Base-by-base conservation (phyloP, 1,140 invertebrate species). In the Drosophila ficusphila region DNA sequence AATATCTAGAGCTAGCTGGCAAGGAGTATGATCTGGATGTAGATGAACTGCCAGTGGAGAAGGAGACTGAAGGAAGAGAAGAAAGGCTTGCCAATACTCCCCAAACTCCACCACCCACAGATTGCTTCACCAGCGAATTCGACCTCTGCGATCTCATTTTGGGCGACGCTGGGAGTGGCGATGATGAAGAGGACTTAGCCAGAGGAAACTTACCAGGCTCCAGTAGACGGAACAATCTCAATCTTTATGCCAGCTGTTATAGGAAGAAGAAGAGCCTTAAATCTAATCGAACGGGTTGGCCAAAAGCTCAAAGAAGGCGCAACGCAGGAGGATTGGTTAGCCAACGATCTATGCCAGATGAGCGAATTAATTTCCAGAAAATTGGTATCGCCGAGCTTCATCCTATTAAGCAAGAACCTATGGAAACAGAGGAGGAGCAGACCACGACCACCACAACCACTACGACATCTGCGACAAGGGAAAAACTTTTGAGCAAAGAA, bases 261-360 rank as follows among this genome's bases (percentile, higher is more conserved):
- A 73, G 86, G 3, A 90, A 90, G 47, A 72, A 83, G 6, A 91
- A 91, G 56, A 89, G 68, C 36, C 68, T 79, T 0, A 90, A 90
- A 61, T 77, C 75, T 3, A 95, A 95, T 79, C 92, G 93, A 23
- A 95, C 94, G 0, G 94, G 94, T 7, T 95, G 94, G 94, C 94
- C 94, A 0, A 93, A 93, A n/a, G 93, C 92, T 36, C 93, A 92
- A 47, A 51, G 81, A 12, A 71, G 81, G 31, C 77, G 81, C 11
- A 71, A 53, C 12, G 33, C 46, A 4, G 60, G 67, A 0, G 54
- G 62, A 9, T 25, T 31, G 2, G 41, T 19, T 12, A 18, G 38
- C 9, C 47, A 69, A 47, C 23, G 64, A 53, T 47, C 56, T 23
- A 14, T 62, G 51, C 39, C 60, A 5, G 53, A 70, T 42, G 61